Conservation (phyloP, 2,888 invertebrate genomes). For the Agonum fuliginosum region DNA sequence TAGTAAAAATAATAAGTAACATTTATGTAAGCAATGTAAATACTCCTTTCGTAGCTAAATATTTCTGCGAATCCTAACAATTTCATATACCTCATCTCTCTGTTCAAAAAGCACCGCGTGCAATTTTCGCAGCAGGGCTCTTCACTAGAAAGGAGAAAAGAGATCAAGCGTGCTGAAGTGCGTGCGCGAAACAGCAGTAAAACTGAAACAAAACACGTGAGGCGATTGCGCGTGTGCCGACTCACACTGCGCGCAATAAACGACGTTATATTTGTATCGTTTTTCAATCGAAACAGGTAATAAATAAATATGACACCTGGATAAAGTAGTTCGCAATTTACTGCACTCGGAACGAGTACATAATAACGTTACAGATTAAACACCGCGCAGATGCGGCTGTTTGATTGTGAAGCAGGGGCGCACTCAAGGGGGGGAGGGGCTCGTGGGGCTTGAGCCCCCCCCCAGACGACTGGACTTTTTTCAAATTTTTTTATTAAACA, state of each 20-base stretch:
- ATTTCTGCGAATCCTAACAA: not conserved
- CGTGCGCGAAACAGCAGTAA: constrained; percentile 5
- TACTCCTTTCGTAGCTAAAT: not conserved
- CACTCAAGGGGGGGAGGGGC: too few species aligned
- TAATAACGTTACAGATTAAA: constrained; percentile 56
- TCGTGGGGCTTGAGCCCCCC: too few species aligned
- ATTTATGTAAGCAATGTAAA: not conserved
- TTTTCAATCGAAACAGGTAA: constrained; percentile 62
- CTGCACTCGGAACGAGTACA: constrained; percentile 48
- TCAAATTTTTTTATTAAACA: too few species aligned
- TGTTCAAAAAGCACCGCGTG: not conserved
- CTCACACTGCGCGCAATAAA: constrained; percentile 58
- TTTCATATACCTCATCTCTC: not conserved
- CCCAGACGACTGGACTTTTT: too few species aligned
- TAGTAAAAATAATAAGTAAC: too few species aligned
- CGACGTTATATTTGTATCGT: constrained; percentile 63
- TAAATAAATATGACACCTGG: constrained; percentile 64
- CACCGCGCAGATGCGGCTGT: constrained; percentile 14
- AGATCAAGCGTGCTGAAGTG: constrained; percentile 31
- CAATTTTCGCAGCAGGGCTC: constrained; percentile 24
- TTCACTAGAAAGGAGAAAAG: constrained; percentile 18
- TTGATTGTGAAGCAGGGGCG: constrained; percentile 27
- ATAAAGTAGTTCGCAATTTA: constrained; percentile 60
- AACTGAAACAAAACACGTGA: constrained; percentile 7
- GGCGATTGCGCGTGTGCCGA: constrained; percentile 42